Percentiles rank a stretch among this genome's conserved stretches.
These are phyloP conservation scores for Leucania comma DNA, from an alignment of 2,888 invertebrate species.

Conservation along the genomic window DNA sequence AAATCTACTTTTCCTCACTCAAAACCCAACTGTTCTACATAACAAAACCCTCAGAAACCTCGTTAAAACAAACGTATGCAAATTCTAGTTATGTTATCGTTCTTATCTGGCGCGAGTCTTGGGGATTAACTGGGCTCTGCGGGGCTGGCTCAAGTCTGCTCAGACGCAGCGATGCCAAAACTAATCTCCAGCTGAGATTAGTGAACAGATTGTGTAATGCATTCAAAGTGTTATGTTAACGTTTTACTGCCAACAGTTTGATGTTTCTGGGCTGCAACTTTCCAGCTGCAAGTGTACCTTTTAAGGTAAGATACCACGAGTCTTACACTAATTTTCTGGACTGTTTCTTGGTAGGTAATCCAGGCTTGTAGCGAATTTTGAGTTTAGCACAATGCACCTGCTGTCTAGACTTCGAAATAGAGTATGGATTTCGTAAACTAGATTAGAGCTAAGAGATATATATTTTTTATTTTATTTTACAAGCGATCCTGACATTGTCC, in stretches of 20 bases:
- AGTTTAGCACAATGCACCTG: constrained; percentile 21
- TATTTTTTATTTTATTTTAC: no score
- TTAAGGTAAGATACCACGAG: constrained; percentile 20
- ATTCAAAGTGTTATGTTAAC: constrained; percentile 67
- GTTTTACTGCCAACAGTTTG: constrained; percentile 58
- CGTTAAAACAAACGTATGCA: constrained; percentile 67
- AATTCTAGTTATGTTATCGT: constrained; percentile 65
- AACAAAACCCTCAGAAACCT: constrained; percentile 53
- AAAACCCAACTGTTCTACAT: constrained; percentile 55
- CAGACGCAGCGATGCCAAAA: constrained; percentile 65
- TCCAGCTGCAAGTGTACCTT: constrained; percentile 29
- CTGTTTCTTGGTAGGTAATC: constrained; percentile 30
- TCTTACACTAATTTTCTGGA: constrained; percentile 36
- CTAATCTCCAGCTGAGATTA: constrained; percentile 66
- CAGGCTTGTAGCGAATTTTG: constrained; percentile 28
- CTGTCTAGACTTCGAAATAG: constrained; percentile 23
- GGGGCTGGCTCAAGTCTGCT: constrained; percentile 58
- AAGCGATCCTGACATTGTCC: no score
- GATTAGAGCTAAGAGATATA: background rate
- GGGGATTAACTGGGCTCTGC: constrained; percentile 60
- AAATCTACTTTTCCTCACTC: constrained; percentile 25
- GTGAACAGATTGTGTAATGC: constrained; percentile 67
- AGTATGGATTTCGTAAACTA: background rate
- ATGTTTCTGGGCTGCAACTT: constrained; percentile 42
- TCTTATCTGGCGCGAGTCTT: constrained; percentile 64